Evolutionary conservation across 2,797 vertebrate species (phyloP), one percentile per base, ranked within the genome.

Genomic region (Bradypodion pumilum): DNA sequence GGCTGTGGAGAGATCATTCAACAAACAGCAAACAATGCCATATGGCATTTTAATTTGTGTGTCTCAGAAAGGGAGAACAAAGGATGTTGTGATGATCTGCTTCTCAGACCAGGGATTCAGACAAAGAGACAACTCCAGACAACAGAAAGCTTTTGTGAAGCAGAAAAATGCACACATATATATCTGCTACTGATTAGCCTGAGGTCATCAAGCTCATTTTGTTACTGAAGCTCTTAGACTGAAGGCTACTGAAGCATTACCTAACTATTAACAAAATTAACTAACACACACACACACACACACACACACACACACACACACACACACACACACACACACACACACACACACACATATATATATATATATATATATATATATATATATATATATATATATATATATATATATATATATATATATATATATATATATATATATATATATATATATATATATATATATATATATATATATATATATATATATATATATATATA

Each of bases 11-110:
- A 21, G 73, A 82, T 74, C 84, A 27, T 87, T 90, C 87, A 86
- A 84, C 87, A 78, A 85, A 77, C 74, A 86, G 52, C 84, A 32
- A 92, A 86, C 23, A 0, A 8, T 46, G 52, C 79, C 70, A 2
- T 88, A 86, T 62, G 62, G 90, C 85, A 49, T 66, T 32, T 80
- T 74, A 42, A 0, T 5, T 60, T 79, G 73, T 83, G n/a, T 83
- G 1, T 60, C 81, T 75, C 62, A 10, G 78, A 35, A 0, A 23
- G 46, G 80, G 76, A 19, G 42, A 73, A 82, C 72, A 81, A 80
- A 83, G 49, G 0, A 1, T 29, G n/a, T 56, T 82, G 6, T 21
- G 80, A 78, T 78, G 78, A 74, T 72, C 32, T 52, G 27, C 73
- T 84, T 60, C 29, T 78, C 49, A 74, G 83, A 85, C 81, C 75